Evolutionary conservation across 2,113 vertebrate genomes (phyloP).

Genomic region (Sprattus sprattus): DNA sequence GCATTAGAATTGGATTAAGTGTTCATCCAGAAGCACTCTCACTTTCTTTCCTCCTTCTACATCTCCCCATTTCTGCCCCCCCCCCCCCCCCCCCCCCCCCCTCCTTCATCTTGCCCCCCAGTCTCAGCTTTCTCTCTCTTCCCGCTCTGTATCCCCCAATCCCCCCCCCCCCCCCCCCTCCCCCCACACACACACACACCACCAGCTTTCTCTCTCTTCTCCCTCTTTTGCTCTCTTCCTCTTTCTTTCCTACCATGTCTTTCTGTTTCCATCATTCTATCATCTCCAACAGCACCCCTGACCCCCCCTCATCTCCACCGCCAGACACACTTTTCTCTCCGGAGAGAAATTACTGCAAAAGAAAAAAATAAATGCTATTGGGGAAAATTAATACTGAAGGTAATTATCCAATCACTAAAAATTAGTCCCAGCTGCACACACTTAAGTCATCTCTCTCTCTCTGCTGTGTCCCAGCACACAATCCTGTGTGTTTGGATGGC

Average conservation of each 20-base stretch:
- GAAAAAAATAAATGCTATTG: constrained; percentile 24
- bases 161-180: not conserved
- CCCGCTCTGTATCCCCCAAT: not conserved
- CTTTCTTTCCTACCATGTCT: not conserved
- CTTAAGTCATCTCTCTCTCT: constrained; percentile 36
- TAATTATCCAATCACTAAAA: constrained; percentile 47
- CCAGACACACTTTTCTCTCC: not conserved
- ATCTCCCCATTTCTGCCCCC: not conserved
- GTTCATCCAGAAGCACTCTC: not conserved
- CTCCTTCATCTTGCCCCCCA: not conserved
- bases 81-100: too few relatives aligned
- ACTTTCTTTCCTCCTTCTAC: not conserved
- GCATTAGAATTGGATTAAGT: not conserved
- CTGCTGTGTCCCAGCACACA: constrained; percentile 38
- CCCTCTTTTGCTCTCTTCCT: not conserved
- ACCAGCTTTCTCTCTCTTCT: not conserved
- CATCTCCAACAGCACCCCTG: not conserved
- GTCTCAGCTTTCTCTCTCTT: not conserved
- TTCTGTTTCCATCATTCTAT: not conserved
- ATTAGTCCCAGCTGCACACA: constrained; percentile 48
- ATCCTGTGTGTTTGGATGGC: constrained; percentile 24
- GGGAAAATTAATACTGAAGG: constrained; percentile 38
- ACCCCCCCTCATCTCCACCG: not conserved
- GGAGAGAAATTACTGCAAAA: not conserved
- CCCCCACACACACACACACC: constrained; percentile 6